These are phyloP conservation scores for Engraulis encrasicolus DNA, from an alignment of 2,113 vertebrate genomes.

Conservation along the genomic window DNA sequence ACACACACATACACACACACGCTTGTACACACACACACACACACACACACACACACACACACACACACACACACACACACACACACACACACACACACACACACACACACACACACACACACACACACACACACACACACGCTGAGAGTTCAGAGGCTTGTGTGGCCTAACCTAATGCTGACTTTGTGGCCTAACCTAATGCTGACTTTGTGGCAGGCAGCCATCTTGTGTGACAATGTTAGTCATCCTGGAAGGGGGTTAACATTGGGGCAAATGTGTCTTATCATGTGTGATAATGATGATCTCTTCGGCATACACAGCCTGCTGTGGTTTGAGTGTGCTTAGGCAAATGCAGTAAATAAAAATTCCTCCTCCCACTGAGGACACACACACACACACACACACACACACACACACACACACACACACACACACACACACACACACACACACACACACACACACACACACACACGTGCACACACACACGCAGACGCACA, in stretches of 20 bases:
- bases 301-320: conserved; percentile 48
- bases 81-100: too few species aligned
- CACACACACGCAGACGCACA: too few species aligned
- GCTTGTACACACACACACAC: neutral
- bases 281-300: conserved; percentile 35
- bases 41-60: neutral
- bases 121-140: too few species aligned
- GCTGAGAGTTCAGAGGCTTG: too few species aligned
- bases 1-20: neutral
- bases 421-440: neutral
- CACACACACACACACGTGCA: neutral
- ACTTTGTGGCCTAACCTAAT: too few species aligned
- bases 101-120: too few species aligned
- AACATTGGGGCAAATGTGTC: neutral
- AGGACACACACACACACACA: too few species aligned
- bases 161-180: too few species aligned
- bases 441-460: neutral
- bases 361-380: neutral
- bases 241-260: neutral
- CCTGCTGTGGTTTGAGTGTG: conserved; percentile 36
- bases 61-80: too few species aligned
- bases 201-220: conserved; percentile 32
- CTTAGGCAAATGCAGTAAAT: conserved; percentile 1
- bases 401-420: neutral
- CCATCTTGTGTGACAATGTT: neutral